Evolutionary conservation across 2,888 invertebrate species (phyloP), one percentile per base, ranked within the genome.

Genomic region (Eupithecia pulchellata): DNA sequence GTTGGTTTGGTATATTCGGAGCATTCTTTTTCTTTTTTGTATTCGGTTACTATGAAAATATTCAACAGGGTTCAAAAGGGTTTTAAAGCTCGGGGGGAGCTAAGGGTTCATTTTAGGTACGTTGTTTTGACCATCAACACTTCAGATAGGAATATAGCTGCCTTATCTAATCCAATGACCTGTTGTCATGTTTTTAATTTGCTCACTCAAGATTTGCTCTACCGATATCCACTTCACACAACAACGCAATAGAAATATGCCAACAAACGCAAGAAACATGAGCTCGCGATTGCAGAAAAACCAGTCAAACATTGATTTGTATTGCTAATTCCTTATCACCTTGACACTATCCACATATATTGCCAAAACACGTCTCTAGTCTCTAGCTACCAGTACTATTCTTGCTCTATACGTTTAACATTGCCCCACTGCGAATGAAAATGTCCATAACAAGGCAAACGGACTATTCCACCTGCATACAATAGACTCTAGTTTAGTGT

Each of bases 381-480:
- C 29, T 27, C 8, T 57, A 61, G 69, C 67, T 73, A 65, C 69
- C 69, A 66, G 73, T 71, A 63, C 29, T 64, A 64, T 57, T 71
- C 72, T 20, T 52, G 52, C 52, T 52, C 52, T 52, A 25, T 52
- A 52, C 52, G 52, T 52, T 80, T 78, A 77, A 82, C 82, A 89
- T 90, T 89, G 89, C 89, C 85, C 87, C 89, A 89, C 90, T 89
- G 91, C 89, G 91, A 92, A 90, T 91, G 89, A 89, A 91, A 91
- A 91, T 89, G 89, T 85, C 88, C 89, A 91, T 92, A 90, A 91
- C 90, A 89, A 87, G 85, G 86, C 89, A 87, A 89, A 89, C 87
- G 86, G 89, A 89, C 86, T 85, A 92, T 91, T 92, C 86, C 90
- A 90, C 93, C 93, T 89, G 92, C 94, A 87, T 95, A 95, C 89